phyloP scores from a whole-genome alignment of 92 coral and sea anemone species.

The Palythoa grandis region DNA sequence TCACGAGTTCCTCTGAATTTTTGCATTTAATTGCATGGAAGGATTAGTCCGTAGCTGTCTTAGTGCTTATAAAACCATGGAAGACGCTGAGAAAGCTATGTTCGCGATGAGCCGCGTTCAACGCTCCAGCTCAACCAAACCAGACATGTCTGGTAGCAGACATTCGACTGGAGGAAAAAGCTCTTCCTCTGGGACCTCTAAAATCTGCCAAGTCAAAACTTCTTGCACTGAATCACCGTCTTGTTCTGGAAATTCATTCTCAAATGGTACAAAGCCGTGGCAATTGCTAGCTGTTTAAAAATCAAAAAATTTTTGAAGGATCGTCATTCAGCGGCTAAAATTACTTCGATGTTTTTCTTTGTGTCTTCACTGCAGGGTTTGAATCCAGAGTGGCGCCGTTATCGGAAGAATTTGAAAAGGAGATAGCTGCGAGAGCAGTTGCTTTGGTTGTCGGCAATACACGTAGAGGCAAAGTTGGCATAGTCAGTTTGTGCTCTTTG shows the following conservation, averaged over 20 bases:
- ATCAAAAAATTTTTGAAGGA: not conserved
- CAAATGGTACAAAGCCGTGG: slow-evolving; percentile 25
- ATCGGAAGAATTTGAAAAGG: slow-evolving; percentile 14
- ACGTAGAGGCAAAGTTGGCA: slow-evolving; percentile 19
- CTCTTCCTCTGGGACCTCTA: slow-evolving; percentile 15
- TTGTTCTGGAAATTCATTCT: not conserved
- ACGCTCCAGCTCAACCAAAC: not conserved
- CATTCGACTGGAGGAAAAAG: not conserved
- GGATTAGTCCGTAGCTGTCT: not conserved
- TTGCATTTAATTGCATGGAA: not conserved
- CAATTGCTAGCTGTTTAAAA: not conserved
- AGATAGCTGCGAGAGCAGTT: slow-evolving; percentile 29
- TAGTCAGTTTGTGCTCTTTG: slow-evolving; percentile 25
- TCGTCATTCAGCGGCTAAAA: not conserved
- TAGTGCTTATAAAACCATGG: not conserved
- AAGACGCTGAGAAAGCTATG: not conserved
- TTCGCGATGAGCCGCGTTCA: no score
- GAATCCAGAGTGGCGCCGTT: not conserved
- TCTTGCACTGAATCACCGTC: slow-evolving; percentile 7
- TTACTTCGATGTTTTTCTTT: not conserved
- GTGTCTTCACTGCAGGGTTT: slow-evolving; percentile 5
- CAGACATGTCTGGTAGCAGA: not conserved
- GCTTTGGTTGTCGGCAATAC: slow-evolving; percentile 16
- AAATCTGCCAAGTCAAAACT: not conserved
- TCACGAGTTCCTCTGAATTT: not conserved